These are phyloP conservation scores for Harpalus rufipes DNA, from an alignment of 2,888 invertebrate species.

Conservation along the genomic window DNA sequence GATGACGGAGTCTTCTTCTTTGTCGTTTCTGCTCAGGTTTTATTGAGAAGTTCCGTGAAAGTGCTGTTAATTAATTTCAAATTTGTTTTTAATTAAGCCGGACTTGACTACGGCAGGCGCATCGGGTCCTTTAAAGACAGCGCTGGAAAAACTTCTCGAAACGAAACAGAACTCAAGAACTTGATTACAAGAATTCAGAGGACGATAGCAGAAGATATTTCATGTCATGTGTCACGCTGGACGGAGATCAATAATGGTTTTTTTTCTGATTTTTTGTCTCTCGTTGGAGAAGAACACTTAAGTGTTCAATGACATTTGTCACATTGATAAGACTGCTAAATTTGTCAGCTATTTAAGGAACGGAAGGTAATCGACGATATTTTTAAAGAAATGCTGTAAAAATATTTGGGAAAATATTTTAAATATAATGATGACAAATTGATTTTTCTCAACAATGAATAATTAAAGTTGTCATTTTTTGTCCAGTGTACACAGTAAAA, in stretches of 20 bases:
- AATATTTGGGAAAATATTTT: no score
- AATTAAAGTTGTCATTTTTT: no score
- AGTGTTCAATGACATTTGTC: slow-evolving; percentile 50
- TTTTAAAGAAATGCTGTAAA: no score
- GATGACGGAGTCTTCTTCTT: background rate
- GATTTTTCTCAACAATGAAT: no score
- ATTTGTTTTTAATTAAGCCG: slow-evolving; percentile 65
- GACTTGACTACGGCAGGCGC: slow-evolving; percentile 17
- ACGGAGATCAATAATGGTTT: slow-evolving; percentile 44
- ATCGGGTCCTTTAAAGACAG: background rate
- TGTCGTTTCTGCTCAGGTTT: slow-evolving; percentile 16
- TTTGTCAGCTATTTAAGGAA: slow-evolving; percentile 23
- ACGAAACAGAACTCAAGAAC: slow-evolving; percentile 27
- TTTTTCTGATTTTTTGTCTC: slow-evolving; percentile 33
- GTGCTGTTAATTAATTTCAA: slow-evolving; percentile 66
- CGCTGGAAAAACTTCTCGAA: slow-evolving; percentile 8
- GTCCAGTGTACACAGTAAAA: no score
- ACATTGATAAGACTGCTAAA: slow-evolving; percentile 10
- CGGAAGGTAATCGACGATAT: no score
- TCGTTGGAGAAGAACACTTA: background rate
- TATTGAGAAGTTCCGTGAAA: slow-evolving; percentile 54
- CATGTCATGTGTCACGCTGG: slow-evolving; percentile 54
- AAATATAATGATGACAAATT: no score
- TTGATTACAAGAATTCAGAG: slow-evolving; percentile 26
- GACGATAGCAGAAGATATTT: slow-evolving; percentile 41